Conservation (phyloP, 2,888 invertebrate genomes). For the Schrankia costaestrigalis region DNA sequence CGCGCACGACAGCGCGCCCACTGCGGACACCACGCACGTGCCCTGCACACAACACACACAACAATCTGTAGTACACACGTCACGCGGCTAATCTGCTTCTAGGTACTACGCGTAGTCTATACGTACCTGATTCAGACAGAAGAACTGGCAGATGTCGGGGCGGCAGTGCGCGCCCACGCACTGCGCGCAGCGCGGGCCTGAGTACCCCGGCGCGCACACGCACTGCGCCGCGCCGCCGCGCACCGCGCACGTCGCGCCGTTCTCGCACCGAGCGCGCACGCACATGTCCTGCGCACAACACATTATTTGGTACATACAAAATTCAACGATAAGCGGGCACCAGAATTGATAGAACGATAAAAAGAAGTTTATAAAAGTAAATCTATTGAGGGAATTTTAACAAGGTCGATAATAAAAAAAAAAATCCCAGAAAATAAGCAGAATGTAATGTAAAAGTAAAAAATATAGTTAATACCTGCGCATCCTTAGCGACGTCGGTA, state of each 20-base stretch:
- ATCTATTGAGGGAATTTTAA: too few relatives aligned
- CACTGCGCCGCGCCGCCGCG: conserved; percentile 7
- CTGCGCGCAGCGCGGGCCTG: conserved; percentile 40
- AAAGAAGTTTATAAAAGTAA: too few relatives aligned
- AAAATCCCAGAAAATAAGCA: background rate
- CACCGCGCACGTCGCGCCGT: conserved; percentile 62
- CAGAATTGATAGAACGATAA: too few relatives aligned
- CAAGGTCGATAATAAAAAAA: too few relatives aligned
- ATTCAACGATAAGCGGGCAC: too few relatives aligned
- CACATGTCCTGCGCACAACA: conserved; percentile 25
- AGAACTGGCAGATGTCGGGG: conserved; percentile 38
- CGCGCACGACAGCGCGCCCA: conserved; percentile 74
- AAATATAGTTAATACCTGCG: background rate
- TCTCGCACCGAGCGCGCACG: conserved; percentile 82
- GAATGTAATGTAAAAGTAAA: background rate
- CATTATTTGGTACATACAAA: background rate
- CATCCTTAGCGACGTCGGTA: background rate
- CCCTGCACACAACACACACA: conserved; percentile 37
- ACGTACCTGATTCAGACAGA: conserved; percentile 55
- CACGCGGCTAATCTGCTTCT: too few relatives aligned
- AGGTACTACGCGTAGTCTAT: background rate
- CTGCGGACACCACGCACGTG: conserved; percentile 36
- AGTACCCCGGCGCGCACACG: conserved; percentile 8
- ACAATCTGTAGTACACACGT: background rate
- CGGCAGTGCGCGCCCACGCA: conserved; percentile 37